Base-by-base conservation (phyloP, 1,140 invertebrate genomes). In the Aradophagus sp. region DNA sequence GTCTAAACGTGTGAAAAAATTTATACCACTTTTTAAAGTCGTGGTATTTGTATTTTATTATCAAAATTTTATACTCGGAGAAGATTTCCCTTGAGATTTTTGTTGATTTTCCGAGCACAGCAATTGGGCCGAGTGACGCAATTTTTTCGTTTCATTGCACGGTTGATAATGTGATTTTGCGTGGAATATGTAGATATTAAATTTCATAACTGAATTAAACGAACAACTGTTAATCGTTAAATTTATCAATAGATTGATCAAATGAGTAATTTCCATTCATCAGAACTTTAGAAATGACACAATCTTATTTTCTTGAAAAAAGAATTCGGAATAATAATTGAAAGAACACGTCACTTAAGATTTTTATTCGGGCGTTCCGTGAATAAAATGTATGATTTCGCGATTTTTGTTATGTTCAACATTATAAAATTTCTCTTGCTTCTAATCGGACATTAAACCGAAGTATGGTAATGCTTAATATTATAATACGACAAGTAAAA, bases 21-120 rank as follows among this genome's bases (percentile, higher is more conserved):
- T 47, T 32, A 20, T 17, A 13, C 10, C 19, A 20, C 1, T 47
- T 55, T 63, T 45, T 23, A 45, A 63, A 63, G 48, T 47, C 42
- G 29, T 42, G 29, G 50, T 52, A 66, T 66, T 66, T 44, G 12
- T 56, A 47, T 56, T 66, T 66, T 56, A 56, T 35, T 35, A 42
- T 23, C 35, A 56, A 53, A 48, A 66, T 42, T 66, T 56, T 56
- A 20, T 32, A 34, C 19, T 36, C n/a, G 4, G 5, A 7, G 27
- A 56, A 48, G 62, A 66, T 66, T 66, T 66, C 62, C 62, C 62
- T 6, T 7, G 50, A 19, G 62, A 2, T 27, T 32, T 11, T 42
- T 13, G 41, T 10, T 42, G 48, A 65, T 65, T 65, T 48, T 14
- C 19, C 32, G 50, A 39, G 36, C 16, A 26, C 36, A 29, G 12